Conservation (phyloP, 1,140 invertebrate species). For the Idris sp. region DNA sequence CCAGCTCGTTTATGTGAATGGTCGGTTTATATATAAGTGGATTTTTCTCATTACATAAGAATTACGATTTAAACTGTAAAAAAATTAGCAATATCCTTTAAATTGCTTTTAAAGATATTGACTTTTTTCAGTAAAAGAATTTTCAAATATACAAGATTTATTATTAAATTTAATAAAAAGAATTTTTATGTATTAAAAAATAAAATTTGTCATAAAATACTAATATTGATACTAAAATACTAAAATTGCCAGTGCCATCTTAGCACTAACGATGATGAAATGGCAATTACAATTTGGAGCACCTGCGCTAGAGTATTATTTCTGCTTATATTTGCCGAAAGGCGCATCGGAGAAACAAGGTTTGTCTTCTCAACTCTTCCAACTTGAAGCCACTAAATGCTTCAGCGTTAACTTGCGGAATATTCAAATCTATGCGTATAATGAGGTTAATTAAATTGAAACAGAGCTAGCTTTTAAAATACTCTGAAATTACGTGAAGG, state of each 20-base stretch:
- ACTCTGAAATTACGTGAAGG: slow-evolving; percentile 37
- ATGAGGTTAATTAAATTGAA: slow-evolving; percentile 63
- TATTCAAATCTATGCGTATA: slow-evolving; percentile 59
- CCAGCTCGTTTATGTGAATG: no score
- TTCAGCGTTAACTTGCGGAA: slow-evolving; percentile 55
- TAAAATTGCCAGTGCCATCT: slow-evolving; percentile 1
- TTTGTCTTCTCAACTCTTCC: slow-evolving; percentile 50
- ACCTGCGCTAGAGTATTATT: slow-evolving; percentile 39
- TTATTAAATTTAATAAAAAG: no score
- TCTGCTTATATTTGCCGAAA: slow-evolving; percentile 58
- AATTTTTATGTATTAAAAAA: no score
- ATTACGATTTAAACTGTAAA: no score
- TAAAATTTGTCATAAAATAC: neutral
- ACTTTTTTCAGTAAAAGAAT: no score
- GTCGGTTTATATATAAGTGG: no score
- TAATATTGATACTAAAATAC: slow-evolving; percentile 25
- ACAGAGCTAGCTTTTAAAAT: slow-evolving; percentile 60
- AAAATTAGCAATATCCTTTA: no score
- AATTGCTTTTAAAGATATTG: no score
- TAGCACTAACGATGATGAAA: slow-evolving; percentile 34
- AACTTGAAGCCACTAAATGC: slow-evolving; percentile 56
- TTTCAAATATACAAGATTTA: no score
- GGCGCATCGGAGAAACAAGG: slow-evolving; percentile 34
- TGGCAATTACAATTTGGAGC: slow-evolving; percentile 43
- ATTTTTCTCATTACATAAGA: no score